Conservation (phyloP, 92 coral and sea anemone species). For the Epizoanthus stellaris region DNA sequence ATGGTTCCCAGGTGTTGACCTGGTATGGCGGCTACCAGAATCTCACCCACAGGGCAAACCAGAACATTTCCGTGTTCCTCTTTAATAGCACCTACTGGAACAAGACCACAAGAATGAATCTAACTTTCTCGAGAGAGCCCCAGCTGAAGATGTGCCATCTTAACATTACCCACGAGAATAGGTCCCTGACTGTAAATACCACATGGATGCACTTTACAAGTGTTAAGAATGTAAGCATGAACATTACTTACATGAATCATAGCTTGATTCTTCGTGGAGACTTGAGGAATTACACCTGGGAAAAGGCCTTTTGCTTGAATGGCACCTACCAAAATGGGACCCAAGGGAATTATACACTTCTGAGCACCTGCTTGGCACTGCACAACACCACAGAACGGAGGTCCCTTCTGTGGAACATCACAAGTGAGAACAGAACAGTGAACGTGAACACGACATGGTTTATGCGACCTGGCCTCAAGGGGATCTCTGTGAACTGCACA, state of each 20-base stretch:
- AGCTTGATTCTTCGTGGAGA: constrained; percentile 58
- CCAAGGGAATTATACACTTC: constrained; percentile 48
- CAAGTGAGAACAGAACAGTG: constrained; percentile 60
- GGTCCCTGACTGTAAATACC: constrained; percentile 61
- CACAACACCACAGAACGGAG: constrained; percentile 59
- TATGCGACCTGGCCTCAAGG: constrained; percentile 41
- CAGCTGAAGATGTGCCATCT: constrained; percentile 48
- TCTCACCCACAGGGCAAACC: constrained; percentile 29
- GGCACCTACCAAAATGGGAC: constrained; percentile 74
- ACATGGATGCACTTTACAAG: constrained; percentile 51
- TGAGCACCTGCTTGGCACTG: constrained; percentile 62
- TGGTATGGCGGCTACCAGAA: constrained; percentile 42
- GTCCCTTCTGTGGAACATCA: constrained; percentile 62
- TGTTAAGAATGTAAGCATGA: constrained; percentile 60
- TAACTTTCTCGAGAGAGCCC: constrained; percentile 44
- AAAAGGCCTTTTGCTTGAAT: constrained; percentile 67
- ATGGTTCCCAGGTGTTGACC: constrained; percentile 47
- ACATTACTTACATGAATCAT: constrained; percentile 68
- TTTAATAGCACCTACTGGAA: constrained; percentile 54
- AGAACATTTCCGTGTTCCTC: constrained; percentile 48
- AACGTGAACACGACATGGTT: constrained; percentile 72
- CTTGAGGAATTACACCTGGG: constrained; percentile 53
- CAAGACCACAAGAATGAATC: constrained; percentile 59
- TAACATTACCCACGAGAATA: constrained; percentile 64
- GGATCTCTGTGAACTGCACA: constrained; percentile 64